These are phyloP conservation scores for Pharmacophagus antenor DNA, from an alignment of 2,888 invertebrate genomes.

Conservation along the genomic window DNA sequence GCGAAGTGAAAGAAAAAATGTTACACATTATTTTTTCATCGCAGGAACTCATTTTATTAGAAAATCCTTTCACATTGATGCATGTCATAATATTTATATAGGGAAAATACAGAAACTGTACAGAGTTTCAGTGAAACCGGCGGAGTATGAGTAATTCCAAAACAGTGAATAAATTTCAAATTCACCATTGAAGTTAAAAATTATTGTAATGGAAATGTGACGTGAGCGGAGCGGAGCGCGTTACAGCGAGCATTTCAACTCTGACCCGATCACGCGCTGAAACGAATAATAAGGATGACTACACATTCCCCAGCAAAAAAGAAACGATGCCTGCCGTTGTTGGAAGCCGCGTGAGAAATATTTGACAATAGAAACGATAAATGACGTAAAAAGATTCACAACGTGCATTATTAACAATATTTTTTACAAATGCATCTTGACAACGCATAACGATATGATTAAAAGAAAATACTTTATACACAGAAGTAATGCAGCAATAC, in stretches of 20 bases:
- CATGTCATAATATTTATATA: background rate
- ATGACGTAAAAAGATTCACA: background rate
- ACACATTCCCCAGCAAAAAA: slow-evolving; percentile 19
- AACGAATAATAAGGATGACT: slow-evolving; percentile 35
- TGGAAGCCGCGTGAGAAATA: slow-evolving; percentile 12
- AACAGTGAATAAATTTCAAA: slow-evolving; percentile 52
- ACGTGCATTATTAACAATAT: background rate
- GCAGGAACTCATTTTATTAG: background rate
- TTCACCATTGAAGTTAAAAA: slow-evolving; percentile 41
- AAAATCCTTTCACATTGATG: background rate
- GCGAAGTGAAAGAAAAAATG: too few relatives aligned
- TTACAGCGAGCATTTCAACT: slow-evolving; percentile 44
- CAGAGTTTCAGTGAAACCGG: slow-evolving; percentile 39
- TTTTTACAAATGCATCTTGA: background rate
- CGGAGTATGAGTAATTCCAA: slow-evolving; percentile 41
- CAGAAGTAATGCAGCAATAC: too few relatives aligned
- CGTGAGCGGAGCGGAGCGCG: slow-evolving; percentile 39
- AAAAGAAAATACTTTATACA: too few relatives aligned
- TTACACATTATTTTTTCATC: background rate
- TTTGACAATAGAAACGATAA: background rate
- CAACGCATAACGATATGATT: too few relatives aligned
- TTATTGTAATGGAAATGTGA: slow-evolving; percentile 47
- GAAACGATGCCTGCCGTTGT: slow-evolving; percentile 9
- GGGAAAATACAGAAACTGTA: slow-evolving; percentile 8
- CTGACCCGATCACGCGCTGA: slow-evolving; percentile 41